Percentiles rank a stretch among this genome's conserved stretches.
Evolutionary conservation across 2,113 vertebrate genomes (phyloP).

Genomic region (Micronisus gabar): DNA sequence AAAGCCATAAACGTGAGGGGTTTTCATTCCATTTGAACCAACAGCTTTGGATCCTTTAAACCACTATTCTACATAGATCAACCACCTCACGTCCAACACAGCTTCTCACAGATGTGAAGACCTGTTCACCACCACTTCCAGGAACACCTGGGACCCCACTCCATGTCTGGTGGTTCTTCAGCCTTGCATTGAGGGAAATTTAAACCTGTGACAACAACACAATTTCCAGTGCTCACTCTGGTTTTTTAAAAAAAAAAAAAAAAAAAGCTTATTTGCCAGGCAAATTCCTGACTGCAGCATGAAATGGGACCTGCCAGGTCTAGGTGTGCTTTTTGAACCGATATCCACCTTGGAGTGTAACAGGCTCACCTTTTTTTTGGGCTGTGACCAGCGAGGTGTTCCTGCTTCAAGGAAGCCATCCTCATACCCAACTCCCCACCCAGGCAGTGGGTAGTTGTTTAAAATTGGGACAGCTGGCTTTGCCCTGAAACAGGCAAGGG

Average conservation of each 20-base stretch:
- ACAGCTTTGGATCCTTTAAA: background rate
- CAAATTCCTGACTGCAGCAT: fast-evolving
- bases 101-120: background rate
- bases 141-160: background rate
- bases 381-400: background rate
- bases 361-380: background rate
- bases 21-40: background rate
- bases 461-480: background rate
- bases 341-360: background rate
- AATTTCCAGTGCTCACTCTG: fast-evolving
- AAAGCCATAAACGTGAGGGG: background rate
- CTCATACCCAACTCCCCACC: background rate
- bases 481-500: background rate
- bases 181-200: background rate
- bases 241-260: background rate
- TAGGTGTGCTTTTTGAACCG: background rate
- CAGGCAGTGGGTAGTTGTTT: background rate
- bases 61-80: background rate
- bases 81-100: background rate
- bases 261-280: background rate
- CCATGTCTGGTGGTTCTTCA: background rate
- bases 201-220: background rate
- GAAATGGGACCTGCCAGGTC: background rate
- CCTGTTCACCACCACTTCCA: background rate
- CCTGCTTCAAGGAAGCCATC: background rate